Evolutionary conservation across 2,113 vertebrate genomes (phyloP), one percentile per base, ranked within the genome.

Genomic region (Chelonoidis abingdonii): DNA sequence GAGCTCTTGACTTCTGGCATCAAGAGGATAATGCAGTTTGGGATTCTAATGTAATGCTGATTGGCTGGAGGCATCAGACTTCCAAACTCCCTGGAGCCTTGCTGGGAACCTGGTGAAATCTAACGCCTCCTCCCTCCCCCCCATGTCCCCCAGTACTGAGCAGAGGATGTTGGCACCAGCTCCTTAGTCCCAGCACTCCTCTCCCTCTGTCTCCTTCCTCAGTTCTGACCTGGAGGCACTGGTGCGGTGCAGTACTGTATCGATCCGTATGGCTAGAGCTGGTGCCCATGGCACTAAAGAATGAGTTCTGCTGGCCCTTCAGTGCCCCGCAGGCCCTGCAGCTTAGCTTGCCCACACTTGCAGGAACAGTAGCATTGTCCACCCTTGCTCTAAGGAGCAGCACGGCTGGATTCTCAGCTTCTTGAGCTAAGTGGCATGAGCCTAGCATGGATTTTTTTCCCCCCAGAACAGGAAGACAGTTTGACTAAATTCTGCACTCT

Each of bases 151-250:
- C 17, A 69, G 8, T 19, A 35, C 62, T n/a, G 62, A 69, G 0
- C 0, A 2, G 81, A 53, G 0, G 4, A 5, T 1, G 62, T 25
- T 0, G 4, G 92, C 84, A 65, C 84, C 50, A 11, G 80, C 90
- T 3, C 85, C 83, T 76, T 94, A 97, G 22, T 79, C 93, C 97
- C 80, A 0, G 0, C 1, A 2, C 19, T 65, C 31, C 62, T 65
- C 5, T 0, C 10, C 41, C 4, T 0, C 0, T 10, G 50, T 81
- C 24, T 3, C 62, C 0, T 76, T 44, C 22, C 72, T 41, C n/a
- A 2, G 11, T 44, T 41, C 24, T 3, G 38, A 76, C 22, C 21
- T 19, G 6, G n/a, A 12, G 69, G 10, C 38, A 22, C 10, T 6
- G 5, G 22, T 24, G 19, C 5, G 65, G 65, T 9, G 3, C n/a